A percentile compares a stretch with the other conserved stretches of the same genome.
Evolutionary conservation across 2,113 vertebrate species (phyloP).

Genomic region (Psophia crepitans): DNA sequence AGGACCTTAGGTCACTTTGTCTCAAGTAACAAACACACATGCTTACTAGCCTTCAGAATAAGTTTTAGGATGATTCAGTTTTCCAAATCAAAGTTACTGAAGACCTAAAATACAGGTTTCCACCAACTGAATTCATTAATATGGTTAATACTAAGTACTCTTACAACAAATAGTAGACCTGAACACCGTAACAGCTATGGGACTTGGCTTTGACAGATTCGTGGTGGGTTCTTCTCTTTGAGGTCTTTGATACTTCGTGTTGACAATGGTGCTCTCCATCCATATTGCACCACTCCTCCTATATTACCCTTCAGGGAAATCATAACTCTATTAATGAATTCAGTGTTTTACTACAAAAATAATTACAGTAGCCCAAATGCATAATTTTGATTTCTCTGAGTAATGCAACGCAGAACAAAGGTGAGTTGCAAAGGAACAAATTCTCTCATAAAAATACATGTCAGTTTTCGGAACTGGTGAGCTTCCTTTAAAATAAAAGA

Average conservation of each 20-base stretch:
- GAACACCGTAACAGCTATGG: background rate
- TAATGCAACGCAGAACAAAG: background rate
- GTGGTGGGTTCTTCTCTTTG: background rate
- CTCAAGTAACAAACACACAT: background rate
- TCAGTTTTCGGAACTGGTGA: background rate
- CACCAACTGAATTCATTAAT: background rate
- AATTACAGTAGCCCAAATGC: background rate
- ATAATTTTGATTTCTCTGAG: background rate
- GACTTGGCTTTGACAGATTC: background rate
- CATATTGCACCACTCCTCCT: background rate
- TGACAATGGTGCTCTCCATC: background rate
- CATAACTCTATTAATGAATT: background rate
- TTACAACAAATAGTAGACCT: background rate
- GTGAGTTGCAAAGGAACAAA: background rate
- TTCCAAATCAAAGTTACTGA: background rate
- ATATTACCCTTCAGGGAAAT: background rate
- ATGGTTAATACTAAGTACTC: background rate
- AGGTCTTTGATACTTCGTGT: background rate
- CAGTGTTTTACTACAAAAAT: background rate
- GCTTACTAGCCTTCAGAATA: background rate
- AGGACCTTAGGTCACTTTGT: background rate
- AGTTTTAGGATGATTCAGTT: background rate
- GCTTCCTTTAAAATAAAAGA: background rate
- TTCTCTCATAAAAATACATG: background rate
- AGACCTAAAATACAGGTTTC: background rate